These are phyloP conservation scores for Ichneumoninae sp. DNA, from an alignment of 2,888 invertebrate genomes.

Conservation along the genomic window DNA sequence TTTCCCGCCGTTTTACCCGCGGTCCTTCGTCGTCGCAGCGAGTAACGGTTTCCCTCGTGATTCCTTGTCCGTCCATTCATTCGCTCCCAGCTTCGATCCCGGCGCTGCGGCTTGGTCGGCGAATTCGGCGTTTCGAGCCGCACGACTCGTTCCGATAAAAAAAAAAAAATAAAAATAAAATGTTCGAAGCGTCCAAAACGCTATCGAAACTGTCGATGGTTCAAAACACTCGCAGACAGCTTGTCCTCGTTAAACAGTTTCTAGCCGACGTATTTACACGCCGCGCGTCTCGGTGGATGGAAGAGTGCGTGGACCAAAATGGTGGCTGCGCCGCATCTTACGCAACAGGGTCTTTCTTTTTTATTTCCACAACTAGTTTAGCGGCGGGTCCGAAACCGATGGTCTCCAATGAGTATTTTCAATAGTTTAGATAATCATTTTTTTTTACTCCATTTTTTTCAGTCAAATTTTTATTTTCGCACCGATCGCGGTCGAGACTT, in stretches of 20 bases:
- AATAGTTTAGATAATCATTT: constrained; percentile 3
- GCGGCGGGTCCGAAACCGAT: constrained; percentile 32
- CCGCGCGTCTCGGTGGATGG: not conserved
- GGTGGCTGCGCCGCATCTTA: constrained; percentile 64
- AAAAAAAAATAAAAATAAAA: not conserved
- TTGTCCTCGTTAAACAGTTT: constrained; percentile 17
- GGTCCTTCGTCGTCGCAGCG: constrained; percentile 60
- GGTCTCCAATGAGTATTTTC: constrained; percentile 1
- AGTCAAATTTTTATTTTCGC: not conserved
- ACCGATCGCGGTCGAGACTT: not conserved
- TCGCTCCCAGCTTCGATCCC: constrained; percentile 42
- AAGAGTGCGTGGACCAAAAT: constrained; percentile 70
- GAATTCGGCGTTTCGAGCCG: constrained; percentile 5
- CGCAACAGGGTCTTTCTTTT: constrained; percentile 62
- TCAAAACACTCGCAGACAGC: not conserved
- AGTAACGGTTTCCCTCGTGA: constrained; percentile 62
- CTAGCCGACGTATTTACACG: not conserved
- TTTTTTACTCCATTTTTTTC: not conserved
- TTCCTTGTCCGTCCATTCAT: constrained; percentile 53
- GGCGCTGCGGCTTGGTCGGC: not conserved
- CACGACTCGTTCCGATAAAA: not conserved
- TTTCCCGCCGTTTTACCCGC: constrained; percentile 60
- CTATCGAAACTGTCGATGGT: not conserved
- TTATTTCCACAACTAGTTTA: constrained; percentile 24
- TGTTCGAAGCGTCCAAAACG: not conserved